Evolutionary conservation across 1,140 invertebrate genomes (phyloP).

Genomic region (Ooceraea biroi): DNA sequence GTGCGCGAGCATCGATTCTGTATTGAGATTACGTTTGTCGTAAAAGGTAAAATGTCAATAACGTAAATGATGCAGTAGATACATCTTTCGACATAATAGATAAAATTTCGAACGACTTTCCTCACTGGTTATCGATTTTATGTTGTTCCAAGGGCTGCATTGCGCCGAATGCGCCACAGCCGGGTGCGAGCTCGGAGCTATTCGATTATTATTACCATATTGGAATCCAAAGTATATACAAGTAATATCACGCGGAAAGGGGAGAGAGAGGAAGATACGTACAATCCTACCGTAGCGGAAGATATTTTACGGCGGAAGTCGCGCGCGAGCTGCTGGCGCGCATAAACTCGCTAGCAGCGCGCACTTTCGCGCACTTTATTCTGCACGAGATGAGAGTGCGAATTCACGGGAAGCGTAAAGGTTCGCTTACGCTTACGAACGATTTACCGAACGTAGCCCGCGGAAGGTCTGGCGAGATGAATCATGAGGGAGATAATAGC

Average conservation of each 20-base stretch:
- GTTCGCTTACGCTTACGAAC: slow-evolving; percentile 41
- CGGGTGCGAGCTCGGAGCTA: neutral
- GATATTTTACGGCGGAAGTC: slow-evolving; percentile 53
- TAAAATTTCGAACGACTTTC: neutral
- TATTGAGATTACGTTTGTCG: too few species aligned
- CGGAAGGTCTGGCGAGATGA: slow-evolving; percentile 23
- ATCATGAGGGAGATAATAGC: slow-evolving; percentile 37
- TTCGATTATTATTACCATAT: slow-evolving; percentile 65
- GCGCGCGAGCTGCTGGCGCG: slow-evolving; percentile 3
- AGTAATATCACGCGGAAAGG: slow-evolving; percentile 5
- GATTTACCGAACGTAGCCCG: slow-evolving; percentile 35
- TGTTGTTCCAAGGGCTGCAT: neutral
- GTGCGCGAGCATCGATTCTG: too few species aligned
- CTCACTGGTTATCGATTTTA: neutral
- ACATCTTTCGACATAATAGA: neutral
- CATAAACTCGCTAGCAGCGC: slow-evolving; percentile 36
- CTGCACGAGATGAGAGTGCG: neutral
- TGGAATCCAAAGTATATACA: slow-evolving; percentile 38
- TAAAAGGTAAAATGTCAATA: neutral
- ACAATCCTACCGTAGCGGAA: neutral
- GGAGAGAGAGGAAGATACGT: neutral
- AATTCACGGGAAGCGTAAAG: slow-evolving; percentile 39
- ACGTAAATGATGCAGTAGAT: neutral
- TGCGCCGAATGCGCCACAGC: neutral
- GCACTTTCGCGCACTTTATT: slow-evolving; percentile 44